A percentile compares a stretch with the other conserved stretches of the same genome.
phyloP scores from a whole-genome alignment of 2,888 invertebrate species.

The Uropetala carovei region DNA sequence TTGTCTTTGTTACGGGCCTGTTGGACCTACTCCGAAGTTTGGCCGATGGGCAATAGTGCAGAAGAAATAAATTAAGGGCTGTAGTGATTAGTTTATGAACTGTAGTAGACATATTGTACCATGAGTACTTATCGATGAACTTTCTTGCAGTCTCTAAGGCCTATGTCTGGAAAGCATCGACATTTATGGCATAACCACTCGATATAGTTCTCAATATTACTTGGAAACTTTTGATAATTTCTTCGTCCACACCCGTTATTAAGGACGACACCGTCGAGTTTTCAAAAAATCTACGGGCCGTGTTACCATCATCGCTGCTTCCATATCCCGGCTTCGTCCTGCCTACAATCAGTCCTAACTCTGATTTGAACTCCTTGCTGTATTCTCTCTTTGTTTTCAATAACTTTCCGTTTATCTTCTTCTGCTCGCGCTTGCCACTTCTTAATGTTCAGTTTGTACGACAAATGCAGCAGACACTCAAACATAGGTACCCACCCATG shows the following conservation, averaged over 20 bases:
- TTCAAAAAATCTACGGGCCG: conserved; percentile 65
- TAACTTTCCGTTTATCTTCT: conserved; percentile 40
- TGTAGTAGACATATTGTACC: conserved; percentile 66
- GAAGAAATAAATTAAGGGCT: background rate
- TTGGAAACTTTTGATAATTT: conserved; percentile 13
- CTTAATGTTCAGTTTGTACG: background rate
- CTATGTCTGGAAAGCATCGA: conserved; percentile 27
- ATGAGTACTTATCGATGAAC: conserved; percentile 65
- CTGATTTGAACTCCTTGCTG: conserved; percentile 50
- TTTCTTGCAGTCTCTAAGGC: conserved; percentile 2
- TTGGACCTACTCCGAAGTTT: no score
- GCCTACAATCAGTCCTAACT: conserved; percentile 49
- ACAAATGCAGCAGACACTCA: background rate
- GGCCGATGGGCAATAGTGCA: background rate
- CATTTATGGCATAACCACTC: conserved; percentile 22
- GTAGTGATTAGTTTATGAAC: no score
- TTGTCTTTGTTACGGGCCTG: background rate
- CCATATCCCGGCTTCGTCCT: conserved; percentile 58
- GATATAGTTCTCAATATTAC: conserved; percentile 31
- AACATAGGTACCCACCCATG: background rate
- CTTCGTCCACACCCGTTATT: conserved; percentile 47
- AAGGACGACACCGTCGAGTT: conserved; percentile 21
- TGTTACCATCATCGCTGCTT: conserved; percentile 66
- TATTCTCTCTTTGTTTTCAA: background rate
- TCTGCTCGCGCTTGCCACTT: background rate